Evolutionary conservation across 1,140 invertebrate genomes (phyloP), one percentile per base, ranked within the genome.

Genomic region (Drosophila prosaltans): DNA sequence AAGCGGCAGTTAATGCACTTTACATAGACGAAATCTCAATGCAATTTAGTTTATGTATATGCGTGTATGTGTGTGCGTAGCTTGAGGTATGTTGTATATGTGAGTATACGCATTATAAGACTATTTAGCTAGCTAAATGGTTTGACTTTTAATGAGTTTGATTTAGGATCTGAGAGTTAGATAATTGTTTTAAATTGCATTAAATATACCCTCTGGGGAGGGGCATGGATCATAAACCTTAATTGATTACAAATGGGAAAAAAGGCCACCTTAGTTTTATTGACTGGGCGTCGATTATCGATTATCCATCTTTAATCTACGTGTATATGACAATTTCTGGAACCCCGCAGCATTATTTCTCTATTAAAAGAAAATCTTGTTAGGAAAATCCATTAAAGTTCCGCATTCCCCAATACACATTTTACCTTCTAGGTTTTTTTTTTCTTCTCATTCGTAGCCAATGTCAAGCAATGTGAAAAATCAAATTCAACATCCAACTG

Each of bases 391-490:
- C 65, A 80, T 80, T 82, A 88, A 73, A 61, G 65, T 26, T 28
- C 57, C 8, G 48, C 24, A 32, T 71, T 55, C 54, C 55, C 16
- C 16, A 16, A 45, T 21, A 16, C 8, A 21, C 45, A 26, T 51
- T 51, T 51, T 26, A 51, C 45, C 45, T 24, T 26, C 21, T 43
- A n/a, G 11, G 9, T 51, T 51, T 24, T 16, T 16, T 16, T 16
- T 16, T 16, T 16, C 16, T 16, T 45, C 43, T 28, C 59, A 40
- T n/a, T 7, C 24, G 24, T 58, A 39, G 41, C 65, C 54, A 81
- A 45, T 74, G 81, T 55, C 68, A 68, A 62, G 81, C 81, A 76
- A 76, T 72, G 75, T 51, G 67, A 76, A 69, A 80, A 86, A 86
- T 88, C 77, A 77, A 80, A 80, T 80, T 72, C 66, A 77, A 66